Conservation (phyloP, 1,140 invertebrate genomes). For the Anthonomus grandis region DNA sequence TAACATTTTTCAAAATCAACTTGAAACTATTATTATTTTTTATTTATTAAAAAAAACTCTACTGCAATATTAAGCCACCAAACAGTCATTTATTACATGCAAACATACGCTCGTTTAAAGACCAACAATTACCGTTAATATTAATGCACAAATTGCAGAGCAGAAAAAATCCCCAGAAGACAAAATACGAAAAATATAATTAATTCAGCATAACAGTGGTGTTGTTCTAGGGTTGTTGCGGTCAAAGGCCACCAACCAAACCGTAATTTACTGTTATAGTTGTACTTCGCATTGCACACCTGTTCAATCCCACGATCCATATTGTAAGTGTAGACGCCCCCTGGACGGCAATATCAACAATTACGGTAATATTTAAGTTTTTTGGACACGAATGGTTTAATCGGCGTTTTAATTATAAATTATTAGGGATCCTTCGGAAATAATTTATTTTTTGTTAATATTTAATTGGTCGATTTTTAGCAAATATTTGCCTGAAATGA, state of each 20-base stretch:
- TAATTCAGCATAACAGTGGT: slow-evolving; percentile 7
- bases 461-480: too few species aligned
- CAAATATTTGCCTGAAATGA: too few species aligned
- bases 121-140: too few species aligned
- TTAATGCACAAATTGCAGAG: too few species aligned
- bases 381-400: not conserved
- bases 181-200: slow-evolving; percentile 1
- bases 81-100: too few species aligned
- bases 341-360: slow-evolving; percentile 8
- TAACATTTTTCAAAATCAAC: too few species aligned
- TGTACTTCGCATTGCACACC: slow-evolving; percentile 7
- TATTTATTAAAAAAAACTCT: too few species aligned
- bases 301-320: slow-evolving; percentile 9
- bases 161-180: slow-evolving; percentile 1
- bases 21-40: too few species aligned
- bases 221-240: slow-evolving; percentile 12
- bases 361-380: slow-evolving; percentile 16
- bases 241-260: slow-evolving; percentile 10
- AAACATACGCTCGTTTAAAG: too few species aligned
- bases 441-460: not conserved
- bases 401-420: not conserved
- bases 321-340: slow-evolving; percentile 15
- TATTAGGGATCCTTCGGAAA: not conserved
- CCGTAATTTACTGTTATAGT: slow-evolving; percentile 16
- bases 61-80: too few species aligned